phyloP scores from a whole-genome alignment of 2,797 vertebrate genomes.

The Aphelocoma californica region DNA sequence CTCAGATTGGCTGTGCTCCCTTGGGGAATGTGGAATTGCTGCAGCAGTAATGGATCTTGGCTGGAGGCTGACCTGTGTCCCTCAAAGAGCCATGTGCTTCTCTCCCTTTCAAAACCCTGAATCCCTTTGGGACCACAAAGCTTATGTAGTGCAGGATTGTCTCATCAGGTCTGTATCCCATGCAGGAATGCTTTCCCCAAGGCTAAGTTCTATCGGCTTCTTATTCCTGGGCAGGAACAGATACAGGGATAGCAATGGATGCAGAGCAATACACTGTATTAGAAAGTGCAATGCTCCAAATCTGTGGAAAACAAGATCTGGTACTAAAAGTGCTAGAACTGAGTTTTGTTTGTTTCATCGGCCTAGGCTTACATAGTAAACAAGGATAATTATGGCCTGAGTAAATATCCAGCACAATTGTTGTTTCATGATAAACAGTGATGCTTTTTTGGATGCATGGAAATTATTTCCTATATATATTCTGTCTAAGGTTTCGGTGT shows the following conservation, averaged over 20 bases:
- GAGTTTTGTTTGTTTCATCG: neutral
- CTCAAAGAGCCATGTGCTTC: rapidly evolving
- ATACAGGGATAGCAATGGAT: neutral
- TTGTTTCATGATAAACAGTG: neutral
- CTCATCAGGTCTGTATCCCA: neutral
- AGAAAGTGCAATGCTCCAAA: neutral
- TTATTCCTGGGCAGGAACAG: neutral
- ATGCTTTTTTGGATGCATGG: neutral
- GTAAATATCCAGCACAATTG: neutral
- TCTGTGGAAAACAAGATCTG: neutral
- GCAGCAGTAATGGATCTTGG: neutral
- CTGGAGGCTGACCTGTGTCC: neutral
- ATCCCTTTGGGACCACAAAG: rapidly evolving
- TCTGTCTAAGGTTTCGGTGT: neutral
- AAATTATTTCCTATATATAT: neutral
- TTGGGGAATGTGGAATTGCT: neutral
- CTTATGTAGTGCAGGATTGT: neutral
- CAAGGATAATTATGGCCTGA: neutral
- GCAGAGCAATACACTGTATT: neutral
- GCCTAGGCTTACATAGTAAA: neutral
- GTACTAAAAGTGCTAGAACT: neutral
- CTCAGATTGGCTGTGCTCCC: neutral
- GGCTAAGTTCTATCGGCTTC: neutral
- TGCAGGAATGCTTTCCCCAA: neutral
- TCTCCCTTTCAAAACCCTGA: neutral